Base-by-base conservation (phyloP, 2,113 vertebrate genomes). In the Macheiramphus alcinus region DNA sequence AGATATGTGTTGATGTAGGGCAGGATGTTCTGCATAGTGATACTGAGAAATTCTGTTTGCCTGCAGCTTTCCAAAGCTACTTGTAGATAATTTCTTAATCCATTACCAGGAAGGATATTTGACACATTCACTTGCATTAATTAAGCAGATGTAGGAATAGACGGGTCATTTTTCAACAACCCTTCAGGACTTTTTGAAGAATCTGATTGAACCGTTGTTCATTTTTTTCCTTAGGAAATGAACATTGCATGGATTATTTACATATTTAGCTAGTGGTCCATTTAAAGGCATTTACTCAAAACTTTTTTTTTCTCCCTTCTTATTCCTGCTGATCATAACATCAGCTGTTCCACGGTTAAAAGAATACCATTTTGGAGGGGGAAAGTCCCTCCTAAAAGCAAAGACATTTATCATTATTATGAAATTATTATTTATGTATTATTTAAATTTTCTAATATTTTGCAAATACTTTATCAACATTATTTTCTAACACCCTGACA, bases 31-130 rank as follows among this genome's bases (percentile, higher is more conserved):
- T 91, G 86, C 84, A 82, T 50, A 90, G 58, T 53, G 47, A 85
- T 86, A 70, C 40, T 45, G 87, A 92, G 68, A 97, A 94, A 96
- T 93, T 96, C 88, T 92, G 68, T 95, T 97, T 96, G 74, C 94
- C 85, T 94, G 92, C 81, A 97, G 91, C 87, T 96, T 96, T 86
- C 48, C n/a, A 78, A 93, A 85, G 68, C 72, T 88, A 62, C 66
- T 76, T 86, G 84, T 52, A 88, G 86, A 96, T 96, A 96, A 93
- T 95, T 96, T 97, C 87, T 83, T 94, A 95, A 96, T 88, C 87
- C 86, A 90, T 94, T 96, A 96, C 71, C 31, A 68, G 56, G 66
- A 94, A 82, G 62, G 73, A 61, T 87, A 88, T 91, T 86, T 95
- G 91, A 96, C 85, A 95, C 25, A 82, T 95, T 84, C 73, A 34